Conservation (phyloP, 2,888 invertebrate genomes). For the Coecobrya sp. region DNA sequence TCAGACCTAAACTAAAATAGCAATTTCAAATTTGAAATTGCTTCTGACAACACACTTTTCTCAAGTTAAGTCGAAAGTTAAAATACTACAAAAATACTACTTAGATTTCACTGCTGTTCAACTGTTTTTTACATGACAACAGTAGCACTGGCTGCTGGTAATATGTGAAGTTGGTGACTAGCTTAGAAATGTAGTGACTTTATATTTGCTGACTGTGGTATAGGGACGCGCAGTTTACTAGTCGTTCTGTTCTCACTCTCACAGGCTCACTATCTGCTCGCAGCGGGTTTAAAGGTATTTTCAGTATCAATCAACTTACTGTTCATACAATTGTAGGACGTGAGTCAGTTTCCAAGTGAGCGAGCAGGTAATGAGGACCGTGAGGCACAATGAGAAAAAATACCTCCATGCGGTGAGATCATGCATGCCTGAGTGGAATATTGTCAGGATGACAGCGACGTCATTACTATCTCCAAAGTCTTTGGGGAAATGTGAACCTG, state of each 20-base stretch:
- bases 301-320: slow-evolving; percentile 58
- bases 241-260: background rate
- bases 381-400: slow-evolving; percentile 40
- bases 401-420: slow-evolving; percentile 26
- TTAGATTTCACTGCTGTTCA: background rate
- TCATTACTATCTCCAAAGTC: background rate
- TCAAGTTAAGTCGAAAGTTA: no score
- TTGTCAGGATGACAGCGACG: slow-evolving; percentile 51
- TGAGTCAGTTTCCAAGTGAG: slow-evolving; percentile 76
- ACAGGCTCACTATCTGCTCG: background rate
- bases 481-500: slow-evolving; percentile 39
- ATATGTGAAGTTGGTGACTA: background rate
- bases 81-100: no score
- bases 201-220: no score
- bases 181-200: background rate
- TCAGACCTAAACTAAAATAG: no score
- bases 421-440: slow-evolving; percentile 43
- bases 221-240: background rate
- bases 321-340: slow-evolving; percentile 57
- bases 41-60: no score
- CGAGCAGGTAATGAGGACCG: slow-evolving; percentile 56
- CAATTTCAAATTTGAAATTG: no score
- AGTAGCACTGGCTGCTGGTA: background rate
- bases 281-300: slow-evolving; percentile 47
- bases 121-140: background rate